Conservation (phyloP, 2,797 vertebrate genomes). For the Microctenopoma steveboyesi region DNA sequence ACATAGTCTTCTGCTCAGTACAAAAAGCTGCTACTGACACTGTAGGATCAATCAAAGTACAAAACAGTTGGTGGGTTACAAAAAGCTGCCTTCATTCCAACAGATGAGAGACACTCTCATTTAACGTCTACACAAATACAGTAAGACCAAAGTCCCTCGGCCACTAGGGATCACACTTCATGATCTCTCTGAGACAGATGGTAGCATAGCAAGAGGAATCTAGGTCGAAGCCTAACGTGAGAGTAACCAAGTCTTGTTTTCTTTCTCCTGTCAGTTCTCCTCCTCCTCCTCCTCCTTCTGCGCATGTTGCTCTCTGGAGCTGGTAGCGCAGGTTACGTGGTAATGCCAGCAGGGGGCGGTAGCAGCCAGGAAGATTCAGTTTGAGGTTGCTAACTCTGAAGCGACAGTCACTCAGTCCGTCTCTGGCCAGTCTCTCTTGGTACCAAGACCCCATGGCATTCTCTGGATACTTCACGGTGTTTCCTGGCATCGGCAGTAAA, state of each 20-base stretch:
- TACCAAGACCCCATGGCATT: conserved; percentile 91
- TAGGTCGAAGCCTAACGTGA: conserved; percentile 89
- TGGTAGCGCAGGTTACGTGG: conserved; percentile 85
- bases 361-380: conserved; percentile 93
- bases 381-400: conserved; percentile 90
- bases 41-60: conserved; percentile 4
- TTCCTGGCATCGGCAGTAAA: conserved; percentile 94
- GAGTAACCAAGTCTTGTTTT: conserved; percentile 50
- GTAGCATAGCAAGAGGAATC: conserved; percentile 95
- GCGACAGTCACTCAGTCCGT: conserved; percentile 84
- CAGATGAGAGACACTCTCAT: conserved; percentile 1
- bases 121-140: conserved; percentile 20
- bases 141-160: not conserved
- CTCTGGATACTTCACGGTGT: conserved; percentile 90
- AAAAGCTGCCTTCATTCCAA: conserved; percentile 33
- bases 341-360: conserved; percentile 89
- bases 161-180: conserved; percentile 88
- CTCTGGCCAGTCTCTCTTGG: conserved; percentile 84
- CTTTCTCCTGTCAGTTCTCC: conserved; percentile 21
- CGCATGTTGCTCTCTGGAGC: conserved; percentile 64
- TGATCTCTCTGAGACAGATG: conserved; percentile 92
- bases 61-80: conserved; percentile 43
- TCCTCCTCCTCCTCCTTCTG: conserved; percentile 31
- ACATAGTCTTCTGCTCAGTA: conserved; percentile 13
- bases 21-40: conserved; percentile 38